These are phyloP conservation scores for Rhinolophus ferrumequinum DNA, from an alignment of 2,113 vertebrate species.

Conservation along the genomic window DNA sequence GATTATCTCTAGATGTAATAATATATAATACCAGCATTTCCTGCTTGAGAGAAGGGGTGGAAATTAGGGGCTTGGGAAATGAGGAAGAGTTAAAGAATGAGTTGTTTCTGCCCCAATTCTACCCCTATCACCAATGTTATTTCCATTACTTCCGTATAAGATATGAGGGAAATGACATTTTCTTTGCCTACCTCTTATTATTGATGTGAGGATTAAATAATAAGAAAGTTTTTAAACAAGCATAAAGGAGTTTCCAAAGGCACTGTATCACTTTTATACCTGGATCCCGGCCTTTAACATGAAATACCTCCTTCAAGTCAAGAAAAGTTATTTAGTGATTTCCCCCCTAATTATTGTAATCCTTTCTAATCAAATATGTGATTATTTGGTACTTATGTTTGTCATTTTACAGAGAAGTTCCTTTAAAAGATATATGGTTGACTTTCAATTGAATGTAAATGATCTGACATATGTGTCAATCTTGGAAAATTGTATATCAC, in stretches of 20 bases:
- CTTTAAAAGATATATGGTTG: background rate
- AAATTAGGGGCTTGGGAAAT: background rate
- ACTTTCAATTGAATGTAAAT: background rate
- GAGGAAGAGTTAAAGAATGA: background rate
- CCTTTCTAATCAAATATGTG: conserved; percentile 37
- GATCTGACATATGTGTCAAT: background rate
- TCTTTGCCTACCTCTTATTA: background rate
- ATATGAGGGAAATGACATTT: background rate
- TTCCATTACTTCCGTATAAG: background rate
- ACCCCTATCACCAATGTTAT: background rate
- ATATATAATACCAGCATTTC: background rate
- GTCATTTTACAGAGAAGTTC: background rate
- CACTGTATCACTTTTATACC: background rate
- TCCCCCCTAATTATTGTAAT: background rate
- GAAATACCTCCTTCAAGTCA: background rate
- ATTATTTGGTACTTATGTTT: background rate
- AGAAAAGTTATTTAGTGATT: background rate
- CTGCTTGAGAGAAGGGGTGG: background rate
- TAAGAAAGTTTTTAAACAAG: background rate
- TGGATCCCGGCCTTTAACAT: background rate
- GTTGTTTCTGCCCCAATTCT: background rate
- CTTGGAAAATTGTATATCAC: background rate
- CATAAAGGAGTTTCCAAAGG: background rate
- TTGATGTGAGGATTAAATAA: background rate
- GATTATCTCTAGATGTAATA: background rate